These are phyloP conservation scores for Drosophila yakuba DNA, from an alignment of 1,140 invertebrate genomes.

Conservation along the genomic window DNA sequence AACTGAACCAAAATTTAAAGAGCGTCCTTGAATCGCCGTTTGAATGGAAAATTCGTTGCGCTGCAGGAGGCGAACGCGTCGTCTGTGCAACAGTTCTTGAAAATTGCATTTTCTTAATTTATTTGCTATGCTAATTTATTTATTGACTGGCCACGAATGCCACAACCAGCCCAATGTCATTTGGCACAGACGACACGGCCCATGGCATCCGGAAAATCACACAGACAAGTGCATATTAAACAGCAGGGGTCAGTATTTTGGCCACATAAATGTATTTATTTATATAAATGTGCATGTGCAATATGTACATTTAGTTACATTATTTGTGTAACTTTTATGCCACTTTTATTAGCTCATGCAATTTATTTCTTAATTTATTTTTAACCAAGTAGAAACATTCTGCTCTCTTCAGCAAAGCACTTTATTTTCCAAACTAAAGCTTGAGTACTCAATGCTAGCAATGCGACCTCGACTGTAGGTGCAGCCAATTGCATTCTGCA, in stretches of 20 bases:
- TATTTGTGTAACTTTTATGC: too few species aligned
- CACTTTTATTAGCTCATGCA: too few species aligned
- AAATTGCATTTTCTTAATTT: conserved; percentile 83
- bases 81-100: conserved; percentile 67
- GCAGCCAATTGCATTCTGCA: conserved; percentile 25
- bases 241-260: background rate
- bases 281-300: too few species aligned
- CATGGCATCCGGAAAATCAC: conserved; percentile 10
- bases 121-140: conserved; percentile 82
- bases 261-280: background rate
- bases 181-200: conserved; percentile 26
- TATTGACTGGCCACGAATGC: conserved; percentile 62
- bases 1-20: conserved; percentile 29
- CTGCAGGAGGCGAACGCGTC: background rate
- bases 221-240: conserved; percentile 5
- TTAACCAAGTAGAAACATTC: too few species aligned
- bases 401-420: too few species aligned
- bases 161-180: conserved; percentile 7
- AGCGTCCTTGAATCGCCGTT: conserved; percentile 47
- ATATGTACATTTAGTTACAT: too few species aligned
- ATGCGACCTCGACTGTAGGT: background rate
- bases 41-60: conserved; percentile 16
- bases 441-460: background rate
- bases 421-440: too few species aligned
- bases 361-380: too few species aligned